These are phyloP conservation scores for Setophaga kirtlandii DNA, from an alignment of 2,113 vertebrate genomes.

Conservation along the genomic window DNA sequence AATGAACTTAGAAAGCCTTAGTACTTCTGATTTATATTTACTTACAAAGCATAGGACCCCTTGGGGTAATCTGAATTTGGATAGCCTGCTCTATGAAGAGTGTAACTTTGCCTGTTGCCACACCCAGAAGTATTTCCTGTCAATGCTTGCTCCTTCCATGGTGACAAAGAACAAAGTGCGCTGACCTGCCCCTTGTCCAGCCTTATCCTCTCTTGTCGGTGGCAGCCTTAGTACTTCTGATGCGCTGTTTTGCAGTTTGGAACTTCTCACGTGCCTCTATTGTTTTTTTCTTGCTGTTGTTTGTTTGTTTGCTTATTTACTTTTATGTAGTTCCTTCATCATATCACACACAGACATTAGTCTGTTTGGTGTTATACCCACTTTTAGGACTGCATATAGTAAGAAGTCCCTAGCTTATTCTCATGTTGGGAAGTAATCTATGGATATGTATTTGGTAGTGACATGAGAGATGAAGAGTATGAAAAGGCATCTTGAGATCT, in stretches of 20 bases:
- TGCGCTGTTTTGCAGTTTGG: background rate
- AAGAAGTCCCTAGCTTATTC: background rate
- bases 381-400: background rate
- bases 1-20: background rate
- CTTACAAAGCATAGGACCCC: accelerated
- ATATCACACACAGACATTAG: background rate
- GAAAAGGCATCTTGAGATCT: background rate
- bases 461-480: background rate
- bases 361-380: background rate
- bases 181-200: accelerated
- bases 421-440: background rate
- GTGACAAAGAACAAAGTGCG: background rate
- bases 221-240: background rate
- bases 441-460: background rate
- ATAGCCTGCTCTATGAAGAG: background rate
- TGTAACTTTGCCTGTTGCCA: background rate
- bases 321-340: background rate
- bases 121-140: background rate
- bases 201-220: accelerated
- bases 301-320: background rate
- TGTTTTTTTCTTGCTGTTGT: background rate
- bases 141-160: background rate
- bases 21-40: background rate
- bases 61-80: background rate
- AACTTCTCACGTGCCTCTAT: background rate